Evolutionary conservation across 2,888 invertebrate genomes (phyloP).

Genomic region (Brenthis daphne): DNA sequence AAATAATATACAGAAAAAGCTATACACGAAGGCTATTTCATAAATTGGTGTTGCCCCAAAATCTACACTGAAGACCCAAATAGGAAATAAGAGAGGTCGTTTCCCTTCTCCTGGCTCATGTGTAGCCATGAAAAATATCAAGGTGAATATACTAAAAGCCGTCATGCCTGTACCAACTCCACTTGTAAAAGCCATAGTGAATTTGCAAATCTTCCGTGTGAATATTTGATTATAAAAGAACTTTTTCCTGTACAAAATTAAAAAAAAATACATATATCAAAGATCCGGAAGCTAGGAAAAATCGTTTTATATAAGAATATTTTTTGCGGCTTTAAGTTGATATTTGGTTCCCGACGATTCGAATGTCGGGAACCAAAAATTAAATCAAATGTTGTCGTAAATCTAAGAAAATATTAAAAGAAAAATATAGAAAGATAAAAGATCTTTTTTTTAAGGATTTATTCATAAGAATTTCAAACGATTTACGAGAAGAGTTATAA

Average conservation of each 20-base stretch:
- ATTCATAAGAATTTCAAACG: too few relatives aligned
- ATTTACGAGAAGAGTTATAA: too few relatives aligned
- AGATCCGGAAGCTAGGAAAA: neutral
- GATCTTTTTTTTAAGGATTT: too few relatives aligned
- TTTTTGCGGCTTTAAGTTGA: too few relatives aligned
- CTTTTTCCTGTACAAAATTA: constrained; percentile 46
- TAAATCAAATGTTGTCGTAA: too few relatives aligned
- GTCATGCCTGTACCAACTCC: constrained; percentile 45
- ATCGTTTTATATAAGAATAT: too few relatives aligned
- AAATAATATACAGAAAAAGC: constrained; percentile 44
- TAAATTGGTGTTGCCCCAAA: constrained; percentile 53
- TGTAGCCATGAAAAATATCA: constrained; percentile 47
- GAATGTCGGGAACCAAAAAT: too few relatives aligned
- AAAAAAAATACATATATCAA: neutral
- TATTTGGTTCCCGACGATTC: too few relatives aligned
- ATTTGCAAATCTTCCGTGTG: constrained; percentile 55
- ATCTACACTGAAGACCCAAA: constrained; percentile 54
- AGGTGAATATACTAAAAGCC: constrained; percentile 37
- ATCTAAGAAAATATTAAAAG: too few relatives aligned
- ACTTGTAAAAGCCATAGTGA: constrained; percentile 44
- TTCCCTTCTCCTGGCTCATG: constrained; percentile 42
- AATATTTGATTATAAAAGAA: constrained; percentile 55
- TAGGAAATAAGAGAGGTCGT: constrained; percentile 57
- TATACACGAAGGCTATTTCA: constrained; percentile 53
- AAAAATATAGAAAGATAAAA: too few relatives aligned